A percentile compares a stretch with the other conserved stretches of the same genome.
Conservation (phyloP, 2,113 vertebrate genomes). For the Ploceus nigricollis region DNA sequence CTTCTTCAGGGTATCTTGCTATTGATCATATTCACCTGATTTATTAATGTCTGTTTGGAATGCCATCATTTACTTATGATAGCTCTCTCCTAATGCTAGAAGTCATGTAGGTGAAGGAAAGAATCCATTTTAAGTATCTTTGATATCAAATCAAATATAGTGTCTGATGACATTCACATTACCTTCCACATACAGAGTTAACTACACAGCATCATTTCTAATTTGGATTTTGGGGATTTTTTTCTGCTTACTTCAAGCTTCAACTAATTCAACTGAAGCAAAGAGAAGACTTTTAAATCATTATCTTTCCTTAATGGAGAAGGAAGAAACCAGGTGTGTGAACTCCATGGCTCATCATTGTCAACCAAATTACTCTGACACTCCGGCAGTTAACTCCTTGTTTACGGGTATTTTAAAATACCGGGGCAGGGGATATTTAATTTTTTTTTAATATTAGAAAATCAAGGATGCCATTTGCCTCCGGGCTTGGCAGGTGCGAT, state of each 20-base stretch:
- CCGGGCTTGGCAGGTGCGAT: not conserved
- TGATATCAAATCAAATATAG: not conserved
- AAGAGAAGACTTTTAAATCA: not conserved
- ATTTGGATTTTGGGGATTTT: not conserved
- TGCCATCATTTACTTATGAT: not conserved
- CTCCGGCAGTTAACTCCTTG: not conserved
- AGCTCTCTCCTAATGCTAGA: not conserved
- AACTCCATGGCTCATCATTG: not conserved
- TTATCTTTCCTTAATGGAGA: not conserved
- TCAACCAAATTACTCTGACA: not conserved
- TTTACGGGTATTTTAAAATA: not conserved
- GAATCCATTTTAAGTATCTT: not conserved
- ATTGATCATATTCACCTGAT: not conserved
- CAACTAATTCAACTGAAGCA: not conserved
- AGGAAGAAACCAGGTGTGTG: not conserved
- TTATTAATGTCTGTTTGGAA: not conserved
- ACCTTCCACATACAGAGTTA: not conserved
- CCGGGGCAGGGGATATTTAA: not conserved
- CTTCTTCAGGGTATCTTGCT: not conserved
- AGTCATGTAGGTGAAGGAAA: not conserved
- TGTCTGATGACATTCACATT: not conserved
- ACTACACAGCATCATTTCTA: not conserved
- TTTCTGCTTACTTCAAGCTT: not conserved
- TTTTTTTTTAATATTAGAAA: not conserved
- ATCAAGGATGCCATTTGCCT: not conserved